phyloP scores from a whole-genome alignment of 30 jellyfish, hydroid and myxozoan genomes.

The Clytia hemisphaerica region DNA sequence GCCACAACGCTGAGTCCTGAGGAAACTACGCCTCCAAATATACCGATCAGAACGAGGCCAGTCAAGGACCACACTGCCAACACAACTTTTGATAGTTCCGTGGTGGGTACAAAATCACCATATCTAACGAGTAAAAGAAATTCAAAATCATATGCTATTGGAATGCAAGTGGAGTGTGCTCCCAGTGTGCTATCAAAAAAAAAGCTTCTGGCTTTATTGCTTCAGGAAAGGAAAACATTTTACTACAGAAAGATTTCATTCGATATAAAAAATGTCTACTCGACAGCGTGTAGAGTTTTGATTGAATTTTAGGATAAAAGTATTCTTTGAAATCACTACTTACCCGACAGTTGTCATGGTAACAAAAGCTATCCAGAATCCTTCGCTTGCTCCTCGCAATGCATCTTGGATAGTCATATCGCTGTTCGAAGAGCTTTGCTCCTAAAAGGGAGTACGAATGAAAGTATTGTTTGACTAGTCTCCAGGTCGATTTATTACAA shows the following conservation, averaged over 20 bases:
- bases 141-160: no score
- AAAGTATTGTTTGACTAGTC: no score
- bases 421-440: slow-evolving; percentile 7
- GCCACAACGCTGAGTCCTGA: slow-evolving; percentile 11
- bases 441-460: no score
- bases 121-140: not conserved
- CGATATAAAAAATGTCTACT: not conserved
- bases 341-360: slow-evolving; percentile 25
- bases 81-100: not conserved
- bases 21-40: slow-evolving; percentile 29
- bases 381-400: not conserved
- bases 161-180: no score
- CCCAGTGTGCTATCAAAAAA: no score
- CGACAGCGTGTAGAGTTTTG: not conserved
- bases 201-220: no score
- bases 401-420: not conserved
- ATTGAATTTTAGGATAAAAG: not conserved
- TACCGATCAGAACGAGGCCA: slow-evolving; percentile 5
- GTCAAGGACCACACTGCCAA: slow-evolving; percentile 4
- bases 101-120: slow-evolving; percentile 3
- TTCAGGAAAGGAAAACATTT: no score
- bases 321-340: not conserved
- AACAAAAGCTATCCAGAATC: slow-evolving; percentile 7
- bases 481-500: no score
- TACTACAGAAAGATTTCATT: not conserved